Percentiles rank a stretch among this genome's conserved stretches.
phyloP scores from a whole-genome alignment of 2,113 vertebrate species.

The Elephas maximus region DNA sequence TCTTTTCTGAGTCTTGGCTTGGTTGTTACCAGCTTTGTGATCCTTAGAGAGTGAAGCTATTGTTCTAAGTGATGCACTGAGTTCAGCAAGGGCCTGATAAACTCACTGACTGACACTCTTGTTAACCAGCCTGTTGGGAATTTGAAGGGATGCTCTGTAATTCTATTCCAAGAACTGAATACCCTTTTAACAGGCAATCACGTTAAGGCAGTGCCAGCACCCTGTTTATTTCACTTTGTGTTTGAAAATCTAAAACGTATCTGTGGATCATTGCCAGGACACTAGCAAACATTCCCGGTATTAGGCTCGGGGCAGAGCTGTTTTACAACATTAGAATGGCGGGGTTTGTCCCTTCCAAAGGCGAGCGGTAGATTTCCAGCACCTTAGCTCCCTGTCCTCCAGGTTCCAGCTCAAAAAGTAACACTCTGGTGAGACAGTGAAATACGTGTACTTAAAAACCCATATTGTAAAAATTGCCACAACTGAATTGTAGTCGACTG shows the following conservation, averaged over 20 bases:
- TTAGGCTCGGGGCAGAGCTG: background rate
- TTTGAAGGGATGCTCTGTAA: background rate
- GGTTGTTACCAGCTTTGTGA: background rate
- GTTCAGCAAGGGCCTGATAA: background rate
- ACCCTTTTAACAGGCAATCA: background rate
- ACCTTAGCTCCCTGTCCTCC: background rate
- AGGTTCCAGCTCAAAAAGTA: background rate
- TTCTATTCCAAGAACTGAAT: background rate
- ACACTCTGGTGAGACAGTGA: background rate
- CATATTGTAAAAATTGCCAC: background rate
- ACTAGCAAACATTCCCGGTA: no score
- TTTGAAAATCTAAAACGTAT: background rate
- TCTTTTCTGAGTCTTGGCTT: background rate
- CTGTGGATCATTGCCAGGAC: background rate
- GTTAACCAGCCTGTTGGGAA: background rate
- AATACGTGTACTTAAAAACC: background rate
- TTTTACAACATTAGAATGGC: background rate
- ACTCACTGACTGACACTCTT: background rate
- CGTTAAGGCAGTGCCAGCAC: background rate
- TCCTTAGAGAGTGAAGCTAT: background rate
- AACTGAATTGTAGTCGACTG: background rate
- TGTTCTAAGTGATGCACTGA: background rate
- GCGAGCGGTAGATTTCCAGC: rapidly evolving
- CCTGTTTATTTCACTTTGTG: background rate
- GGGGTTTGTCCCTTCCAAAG: background rate